These are phyloP conservation scores for Trichopria drosophilae DNA, from an alignment of 2,888 invertebrate genomes.

Conservation along the genomic window DNA sequence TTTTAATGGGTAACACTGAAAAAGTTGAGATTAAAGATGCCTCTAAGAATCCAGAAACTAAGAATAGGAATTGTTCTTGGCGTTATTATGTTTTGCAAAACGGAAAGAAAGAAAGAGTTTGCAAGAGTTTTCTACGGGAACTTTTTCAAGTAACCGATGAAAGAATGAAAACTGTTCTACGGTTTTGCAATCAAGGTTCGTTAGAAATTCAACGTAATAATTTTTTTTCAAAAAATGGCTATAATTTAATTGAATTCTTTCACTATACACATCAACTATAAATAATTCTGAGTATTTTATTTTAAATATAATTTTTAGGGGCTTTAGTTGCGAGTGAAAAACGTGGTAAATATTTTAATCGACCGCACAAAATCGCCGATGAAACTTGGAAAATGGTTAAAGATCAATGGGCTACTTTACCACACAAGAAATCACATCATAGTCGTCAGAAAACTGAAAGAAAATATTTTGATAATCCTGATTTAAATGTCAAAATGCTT, in stretches of 20 bases:
- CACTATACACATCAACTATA: too few relatives aligned
- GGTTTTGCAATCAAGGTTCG: neutral
- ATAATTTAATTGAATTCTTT: too few relatives aligned
- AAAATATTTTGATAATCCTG: conserved; percentile 8
- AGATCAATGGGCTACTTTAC: conserved; percentile 6
- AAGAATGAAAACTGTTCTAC: conserved; percentile 2
- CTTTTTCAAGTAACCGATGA: conserved; percentile 3
- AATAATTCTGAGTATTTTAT: too few relatives aligned
- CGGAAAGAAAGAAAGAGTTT: neutral
- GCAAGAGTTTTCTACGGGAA: conserved; percentile 1
- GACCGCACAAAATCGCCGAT: neutral
- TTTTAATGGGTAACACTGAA: neutral
- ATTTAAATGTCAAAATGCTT: conserved; percentile 1
- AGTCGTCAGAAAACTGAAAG: conserved; percentile 3
- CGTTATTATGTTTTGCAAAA: neutral
- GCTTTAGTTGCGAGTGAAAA: neutral
- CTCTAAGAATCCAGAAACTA: neutral
- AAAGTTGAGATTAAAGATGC: neutral
- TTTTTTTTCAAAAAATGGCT: too few relatives aligned
- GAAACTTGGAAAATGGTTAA: conserved; percentile 6
- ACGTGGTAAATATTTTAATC: conserved; percentile 6
- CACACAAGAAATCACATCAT: conserved; percentile 6
- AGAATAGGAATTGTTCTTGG: conserved; percentile 6
- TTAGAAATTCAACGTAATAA: too few relatives aligned
- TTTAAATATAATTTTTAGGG: conserved; percentile 2